Evolutionary conservation across 2,888 invertebrate species (phyloP).

Genomic region (Phyto melanocephala): DNA sequence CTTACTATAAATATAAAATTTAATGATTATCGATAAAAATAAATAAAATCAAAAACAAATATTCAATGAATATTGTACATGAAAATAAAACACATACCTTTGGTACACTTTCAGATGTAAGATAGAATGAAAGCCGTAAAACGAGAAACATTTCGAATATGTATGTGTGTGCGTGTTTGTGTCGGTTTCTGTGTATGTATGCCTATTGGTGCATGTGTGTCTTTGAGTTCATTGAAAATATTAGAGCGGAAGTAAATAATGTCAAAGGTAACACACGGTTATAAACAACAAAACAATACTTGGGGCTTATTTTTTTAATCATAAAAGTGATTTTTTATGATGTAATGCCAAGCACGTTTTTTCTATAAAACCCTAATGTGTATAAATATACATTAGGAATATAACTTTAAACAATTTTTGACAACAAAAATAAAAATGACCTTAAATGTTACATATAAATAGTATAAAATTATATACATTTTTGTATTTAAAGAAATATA

Average conservation of each 20-base stretch:
- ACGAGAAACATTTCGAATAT: background rate
- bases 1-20: slow-evolving; percentile 27
- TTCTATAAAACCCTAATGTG: background rate
- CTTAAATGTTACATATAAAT: no score
- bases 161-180: background rate
- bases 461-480: no score
- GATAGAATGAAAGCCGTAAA: background rate
- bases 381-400: background rate
- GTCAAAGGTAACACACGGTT: background rate
- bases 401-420: no score
- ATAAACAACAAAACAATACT: background rate
- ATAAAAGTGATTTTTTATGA: slow-evolving; percentile 10
- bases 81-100: background rate
- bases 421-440: no score
- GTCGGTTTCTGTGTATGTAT: background rate
- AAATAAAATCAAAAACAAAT: background rate
- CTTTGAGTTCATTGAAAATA: slow-evolving; percentile 5
- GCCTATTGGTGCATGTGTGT: background rate
- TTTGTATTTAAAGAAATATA: no score
- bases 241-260: slow-evolving; percentile 44
- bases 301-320: background rate
- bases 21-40: slow-evolving; percentile 42
- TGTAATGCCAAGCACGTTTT: background rate
- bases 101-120: background rate
- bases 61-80: background rate